Conservation (phyloP, 1,140 invertebrate species). For the Polypedilum pembai region DNA sequence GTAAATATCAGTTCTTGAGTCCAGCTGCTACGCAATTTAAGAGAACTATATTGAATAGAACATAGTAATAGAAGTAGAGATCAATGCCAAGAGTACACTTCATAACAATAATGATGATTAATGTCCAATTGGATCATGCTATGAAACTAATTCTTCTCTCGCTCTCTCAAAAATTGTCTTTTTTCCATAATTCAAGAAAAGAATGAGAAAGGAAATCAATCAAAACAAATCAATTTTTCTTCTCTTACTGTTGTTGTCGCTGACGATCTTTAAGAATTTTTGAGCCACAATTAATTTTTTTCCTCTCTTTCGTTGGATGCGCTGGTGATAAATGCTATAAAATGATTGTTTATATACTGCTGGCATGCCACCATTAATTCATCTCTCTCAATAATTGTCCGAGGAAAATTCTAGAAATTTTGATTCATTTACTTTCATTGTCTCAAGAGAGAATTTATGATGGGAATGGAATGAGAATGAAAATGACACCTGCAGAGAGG, state of each 20-base stretch:
- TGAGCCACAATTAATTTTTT: neutral
- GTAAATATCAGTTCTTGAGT: neutral
- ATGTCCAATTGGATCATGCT: conserved; percentile 26
- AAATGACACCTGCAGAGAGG: neutral
- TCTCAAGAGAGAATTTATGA: neutral
- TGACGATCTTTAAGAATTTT: neutral
- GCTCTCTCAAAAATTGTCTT: conserved; percentile 13
- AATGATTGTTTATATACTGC: neutral
- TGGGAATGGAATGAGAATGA: neutral
- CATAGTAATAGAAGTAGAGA: neutral
- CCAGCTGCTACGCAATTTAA: neutral
- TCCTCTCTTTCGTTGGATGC: neutral
- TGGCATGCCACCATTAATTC: neutral
- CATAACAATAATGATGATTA: conserved; percentile 25
- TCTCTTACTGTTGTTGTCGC: neutral
- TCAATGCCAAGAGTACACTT: conserved; percentile 16
- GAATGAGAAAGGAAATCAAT: neutral
- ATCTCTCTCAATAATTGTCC: neutral
- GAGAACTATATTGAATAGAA: neutral
- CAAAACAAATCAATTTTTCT: conserved; percentile 23
- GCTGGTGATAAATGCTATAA: neutral
- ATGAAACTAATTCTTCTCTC: neutral
- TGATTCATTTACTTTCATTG: neutral
- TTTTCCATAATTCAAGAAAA: conserved; percentile 3
- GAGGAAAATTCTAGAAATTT: conserved; percentile 12